These are phyloP conservation scores for Bombus impatiens DNA, from an alignment of 1,140 invertebrate species.

Conservation along the genomic window DNA sequence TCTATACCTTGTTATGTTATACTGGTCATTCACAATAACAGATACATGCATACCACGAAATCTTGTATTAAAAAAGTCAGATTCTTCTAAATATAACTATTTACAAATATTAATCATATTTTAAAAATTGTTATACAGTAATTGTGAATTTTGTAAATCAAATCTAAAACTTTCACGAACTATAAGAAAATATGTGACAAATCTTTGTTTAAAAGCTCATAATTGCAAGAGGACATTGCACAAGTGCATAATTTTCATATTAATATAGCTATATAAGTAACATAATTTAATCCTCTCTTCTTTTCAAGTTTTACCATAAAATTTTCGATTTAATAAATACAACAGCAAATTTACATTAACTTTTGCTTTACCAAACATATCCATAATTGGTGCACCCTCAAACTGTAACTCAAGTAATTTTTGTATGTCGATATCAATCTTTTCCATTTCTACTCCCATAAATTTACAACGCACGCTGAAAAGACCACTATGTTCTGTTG, in stretches of 20 bases:
- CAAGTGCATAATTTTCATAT: constrained; percentile 17
- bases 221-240: constrained; percentile 32
- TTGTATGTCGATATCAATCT: constrained; percentile 89
- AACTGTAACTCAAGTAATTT: constrained; percentile 91
- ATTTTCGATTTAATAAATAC: constrained; percentile 90
- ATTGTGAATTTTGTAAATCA: not conserved
- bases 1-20: not conserved
- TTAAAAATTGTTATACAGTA: not conserved
- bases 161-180: not conserved
- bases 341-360: constrained; percentile 91
- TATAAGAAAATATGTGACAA: not conserved
- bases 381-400: constrained; percentile 90
- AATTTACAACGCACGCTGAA: constrained; percentile 90
- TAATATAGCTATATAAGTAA: not conserved
- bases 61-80: constrained; percentile 9
- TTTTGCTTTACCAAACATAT: constrained; percentile 91
- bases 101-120: constrained; percentile 26
- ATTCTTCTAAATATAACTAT: constrained; percentile 29
- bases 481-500: constrained; percentile 86
- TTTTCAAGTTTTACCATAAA: constrained; percentile 85
- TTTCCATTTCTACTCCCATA: constrained; percentile 91
- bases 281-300: not conserved
- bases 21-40: not conserved
- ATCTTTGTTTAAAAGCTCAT: not conserved
- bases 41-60: constrained; percentile 8